These are phyloP conservation scores for Eretmocerus hayati DNA, from an alignment of 2,888 invertebrate species.

Conservation along the genomic window DNA sequence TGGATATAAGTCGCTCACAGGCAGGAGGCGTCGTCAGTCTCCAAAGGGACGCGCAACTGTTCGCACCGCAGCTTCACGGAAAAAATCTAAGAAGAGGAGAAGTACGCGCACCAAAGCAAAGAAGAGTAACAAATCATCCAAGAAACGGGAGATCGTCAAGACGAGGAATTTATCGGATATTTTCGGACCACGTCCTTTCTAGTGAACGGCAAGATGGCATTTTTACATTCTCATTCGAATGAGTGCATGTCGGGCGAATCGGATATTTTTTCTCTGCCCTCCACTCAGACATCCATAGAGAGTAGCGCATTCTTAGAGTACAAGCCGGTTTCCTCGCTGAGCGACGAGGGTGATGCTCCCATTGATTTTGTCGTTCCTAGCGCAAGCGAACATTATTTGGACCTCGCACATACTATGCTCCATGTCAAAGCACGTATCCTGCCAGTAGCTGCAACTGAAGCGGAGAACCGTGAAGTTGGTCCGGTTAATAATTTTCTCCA, in stretches of 20 bases:
- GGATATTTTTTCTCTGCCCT: constrained; percentile 17
- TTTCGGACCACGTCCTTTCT: no score
- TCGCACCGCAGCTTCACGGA: neutral
- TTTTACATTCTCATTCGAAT: no score
- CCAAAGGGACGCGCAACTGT: neutral
- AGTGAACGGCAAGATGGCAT: no score
- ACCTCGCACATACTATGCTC: constrained; percentile 26
- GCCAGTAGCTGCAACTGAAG: neutral
- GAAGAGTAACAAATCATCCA: neutral
- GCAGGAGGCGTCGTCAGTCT: neutral
- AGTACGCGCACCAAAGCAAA: neutral
- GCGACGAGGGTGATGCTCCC: constrained; percentile 24
- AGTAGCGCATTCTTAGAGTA: constrained; percentile 25
- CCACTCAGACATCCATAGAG: constrained; percentile 28
- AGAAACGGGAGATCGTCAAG: neutral
- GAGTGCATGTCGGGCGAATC: neutral
- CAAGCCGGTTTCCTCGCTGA: constrained; percentile 9
- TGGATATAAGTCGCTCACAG: neutral
- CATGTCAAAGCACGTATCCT: constrained; percentile 13
- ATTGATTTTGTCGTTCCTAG: constrained; percentile 29
- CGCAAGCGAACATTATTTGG: constrained; percentile 27
- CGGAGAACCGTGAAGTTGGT: constrained; percentile 7
- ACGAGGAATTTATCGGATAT: neutral
- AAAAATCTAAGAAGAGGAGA: neutral
- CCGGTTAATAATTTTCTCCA: constrained; percentile 26